A percentile compares a stretch with the other conserved stretches of the same genome.
phyloP scores from a whole-genome alignment of 2,113 vertebrate species.

The Scomber scombrus region DNA sequence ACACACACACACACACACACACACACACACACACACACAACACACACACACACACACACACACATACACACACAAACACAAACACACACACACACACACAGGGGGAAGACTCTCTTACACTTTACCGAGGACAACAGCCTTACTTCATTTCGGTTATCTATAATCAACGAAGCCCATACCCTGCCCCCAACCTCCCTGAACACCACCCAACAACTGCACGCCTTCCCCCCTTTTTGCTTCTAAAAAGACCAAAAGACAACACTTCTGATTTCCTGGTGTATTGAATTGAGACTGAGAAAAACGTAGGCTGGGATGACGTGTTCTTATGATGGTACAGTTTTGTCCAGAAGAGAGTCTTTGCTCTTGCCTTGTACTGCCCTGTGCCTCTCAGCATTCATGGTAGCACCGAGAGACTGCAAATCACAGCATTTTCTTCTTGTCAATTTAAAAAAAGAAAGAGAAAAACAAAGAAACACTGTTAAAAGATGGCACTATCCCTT shows the following conservation, averaged over 20 bases:
- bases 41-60: slow-evolving; percentile 22
- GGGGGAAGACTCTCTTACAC: slow-evolving; percentile 59
- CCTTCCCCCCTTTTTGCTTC: slow-evolving; percentile 42
- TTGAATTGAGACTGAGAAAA: slow-evolving; percentile 48
- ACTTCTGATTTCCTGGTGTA: slow-evolving; percentile 58
- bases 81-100: slow-evolving; percentile 22
- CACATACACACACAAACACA: slow-evolving; percentile 18
- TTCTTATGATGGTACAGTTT: slow-evolving; percentile 62
- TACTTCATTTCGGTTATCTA: slow-evolving; percentile 64
- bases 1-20: slow-evolving; percentile 15
- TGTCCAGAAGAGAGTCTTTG: slow-evolving; percentile 66
- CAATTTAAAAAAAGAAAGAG: slow-evolving; percentile 41
- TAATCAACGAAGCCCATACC: slow-evolving; percentile 51
- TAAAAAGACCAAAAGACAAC: slow-evolving; percentile 46
- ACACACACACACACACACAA: slow-evolving; percentile 15
- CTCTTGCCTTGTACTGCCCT: slow-evolving; percentile 71
- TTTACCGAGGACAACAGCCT: slow-evolving; percentile 70
- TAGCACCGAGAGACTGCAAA: slow-evolving; percentile 69
- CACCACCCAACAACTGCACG: slow-evolving; percentile 68
- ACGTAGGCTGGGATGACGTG: slow-evolving; percentile 40
- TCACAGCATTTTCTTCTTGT: slow-evolving; percentile 54
- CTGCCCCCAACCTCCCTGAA: neutral
- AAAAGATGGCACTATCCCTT: slow-evolving; percentile 76
- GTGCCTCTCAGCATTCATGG: slow-evolving; percentile 75
- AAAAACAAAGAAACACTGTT: slow-evolving; percentile 70